Percentiles rank a stretch among this genome's conserved stretches.
phyloP scores from a whole-genome alignment of 2,888 invertebrate genomes.

The Sinodicranocentrus sp. region DNA sequence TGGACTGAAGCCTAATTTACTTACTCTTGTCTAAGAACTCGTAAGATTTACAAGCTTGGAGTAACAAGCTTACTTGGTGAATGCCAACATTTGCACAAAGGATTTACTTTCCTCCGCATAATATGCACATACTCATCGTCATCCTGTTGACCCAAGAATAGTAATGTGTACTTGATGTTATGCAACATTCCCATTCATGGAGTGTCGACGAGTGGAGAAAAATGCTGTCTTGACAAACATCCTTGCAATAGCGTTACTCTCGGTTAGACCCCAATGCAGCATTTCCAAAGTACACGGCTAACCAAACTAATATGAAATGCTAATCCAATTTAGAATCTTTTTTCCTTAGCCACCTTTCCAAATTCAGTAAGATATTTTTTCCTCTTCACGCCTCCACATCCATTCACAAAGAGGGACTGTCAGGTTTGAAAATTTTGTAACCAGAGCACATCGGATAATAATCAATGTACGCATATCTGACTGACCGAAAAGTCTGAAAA shows the following conservation, averaged over 20 bases:
- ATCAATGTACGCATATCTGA: not conserved
- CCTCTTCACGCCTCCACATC: not conserved
- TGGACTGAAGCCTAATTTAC: too few species aligned
- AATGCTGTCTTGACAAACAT: not conserved
- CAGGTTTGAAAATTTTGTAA: not conserved
- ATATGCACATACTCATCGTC: too few species aligned
- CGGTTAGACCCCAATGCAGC: not conserved
- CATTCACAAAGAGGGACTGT: too few species aligned
- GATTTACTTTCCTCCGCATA: too few species aligned
- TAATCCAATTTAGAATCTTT: constrained; percentile 2
- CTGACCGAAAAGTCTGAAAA: not conserved
- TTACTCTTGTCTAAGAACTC: too few species aligned
- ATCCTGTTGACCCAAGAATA: too few species aligned
- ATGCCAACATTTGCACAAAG: too few species aligned
- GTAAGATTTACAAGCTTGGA: too few species aligned
- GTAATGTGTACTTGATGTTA: too few species aligned
- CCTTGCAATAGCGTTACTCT: not conserved
- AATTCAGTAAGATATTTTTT: not conserved
- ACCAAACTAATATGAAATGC: not conserved
- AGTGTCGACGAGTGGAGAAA: not conserved
- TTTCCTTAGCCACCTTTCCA: not conserved
- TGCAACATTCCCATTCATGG: too few species aligned
- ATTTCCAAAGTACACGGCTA: not conserved
- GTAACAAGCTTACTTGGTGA: too few species aligned
- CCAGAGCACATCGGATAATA: not conserved